Conservation (phyloP, 2,113 vertebrate genomes). For the Oxyruncus cristatus region DNA sequence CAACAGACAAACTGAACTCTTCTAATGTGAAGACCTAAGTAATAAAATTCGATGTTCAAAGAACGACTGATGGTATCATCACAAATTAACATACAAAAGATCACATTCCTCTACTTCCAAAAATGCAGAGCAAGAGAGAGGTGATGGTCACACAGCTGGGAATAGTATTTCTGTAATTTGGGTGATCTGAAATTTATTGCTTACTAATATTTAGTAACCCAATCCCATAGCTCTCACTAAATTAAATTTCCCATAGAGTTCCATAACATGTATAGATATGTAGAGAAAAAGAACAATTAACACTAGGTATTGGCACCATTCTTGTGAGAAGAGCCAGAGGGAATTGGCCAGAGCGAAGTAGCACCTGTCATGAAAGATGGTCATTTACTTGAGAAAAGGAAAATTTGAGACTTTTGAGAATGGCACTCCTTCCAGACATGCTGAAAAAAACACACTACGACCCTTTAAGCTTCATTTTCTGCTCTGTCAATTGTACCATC, state of each 20-base stretch:
- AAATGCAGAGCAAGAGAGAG: neutral
- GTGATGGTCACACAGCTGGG: neutral
- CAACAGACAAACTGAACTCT: neutral
- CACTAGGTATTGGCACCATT: neutral
- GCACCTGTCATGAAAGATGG: neutral
- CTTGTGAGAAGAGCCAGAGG: neutral
- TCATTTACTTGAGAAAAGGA: neutral
- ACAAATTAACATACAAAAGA: conserved; percentile 9
- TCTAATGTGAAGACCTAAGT: neutral
- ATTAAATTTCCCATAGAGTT: neutral
- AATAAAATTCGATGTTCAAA: neutral
- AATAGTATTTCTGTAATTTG: conserved; percentile 18
- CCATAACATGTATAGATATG: neutral
- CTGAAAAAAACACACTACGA: neutral
- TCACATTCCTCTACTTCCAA: neutral
- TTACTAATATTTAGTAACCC: conserved; percentile 7
- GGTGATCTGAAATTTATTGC: conserved; percentile 27
- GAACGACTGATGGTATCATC: conserved; percentile 1
- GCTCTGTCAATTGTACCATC: neutral
- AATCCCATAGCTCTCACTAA: neutral
- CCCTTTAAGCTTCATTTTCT: neutral
- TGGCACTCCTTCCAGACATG: neutral
- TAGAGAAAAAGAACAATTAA: neutral
- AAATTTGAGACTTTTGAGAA: neutral
- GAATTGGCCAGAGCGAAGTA: neutral